These are phyloP conservation scores for Mastomys natalensis DNA, from an alignment of 2,113 vertebrate species.

Conservation along the genomic window DNA sequence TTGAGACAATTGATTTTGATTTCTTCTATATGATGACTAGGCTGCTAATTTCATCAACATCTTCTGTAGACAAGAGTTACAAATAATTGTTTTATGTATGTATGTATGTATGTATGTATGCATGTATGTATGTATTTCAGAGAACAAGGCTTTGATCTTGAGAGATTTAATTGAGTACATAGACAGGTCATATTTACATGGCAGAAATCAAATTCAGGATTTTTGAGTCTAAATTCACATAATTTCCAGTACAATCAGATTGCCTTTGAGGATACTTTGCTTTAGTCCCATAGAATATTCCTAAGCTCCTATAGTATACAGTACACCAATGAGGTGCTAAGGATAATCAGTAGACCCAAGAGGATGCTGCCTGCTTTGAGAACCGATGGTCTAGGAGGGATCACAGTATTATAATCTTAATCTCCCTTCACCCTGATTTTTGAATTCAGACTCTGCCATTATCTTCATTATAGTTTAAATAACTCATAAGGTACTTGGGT, in stretches of 20 bases:
- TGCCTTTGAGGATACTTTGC: conserved; percentile 36
- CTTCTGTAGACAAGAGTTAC: background rate
- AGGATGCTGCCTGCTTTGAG: background rate
- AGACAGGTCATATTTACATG: conserved; percentile 27
- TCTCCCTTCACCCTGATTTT: background rate
- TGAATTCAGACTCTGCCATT: background rate
- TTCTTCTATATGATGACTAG: background rate
- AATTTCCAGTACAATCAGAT: background rate
- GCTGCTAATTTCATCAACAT: background rate
- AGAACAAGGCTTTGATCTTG: background rate
- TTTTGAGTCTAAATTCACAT: background rate
- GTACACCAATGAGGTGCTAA: background rate
- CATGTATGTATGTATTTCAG: background rate
- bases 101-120: no score
- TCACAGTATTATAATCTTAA: background rate
- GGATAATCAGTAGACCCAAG: background rate
- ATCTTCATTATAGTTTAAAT: background rate
- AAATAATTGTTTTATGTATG: background rate
- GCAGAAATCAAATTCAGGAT: background rate
- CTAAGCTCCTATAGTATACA: background rate
- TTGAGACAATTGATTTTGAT: background rate
- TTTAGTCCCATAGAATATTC: background rate
- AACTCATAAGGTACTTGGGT: background rate
- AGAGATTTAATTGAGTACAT: conserved; percentile 15
- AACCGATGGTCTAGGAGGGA: background rate